Percentiles rank a stretch among this genome's conserved stretches.
Conservation (phyloP, 1,140 invertebrate species). For the Achatina immaculata region DNA sequence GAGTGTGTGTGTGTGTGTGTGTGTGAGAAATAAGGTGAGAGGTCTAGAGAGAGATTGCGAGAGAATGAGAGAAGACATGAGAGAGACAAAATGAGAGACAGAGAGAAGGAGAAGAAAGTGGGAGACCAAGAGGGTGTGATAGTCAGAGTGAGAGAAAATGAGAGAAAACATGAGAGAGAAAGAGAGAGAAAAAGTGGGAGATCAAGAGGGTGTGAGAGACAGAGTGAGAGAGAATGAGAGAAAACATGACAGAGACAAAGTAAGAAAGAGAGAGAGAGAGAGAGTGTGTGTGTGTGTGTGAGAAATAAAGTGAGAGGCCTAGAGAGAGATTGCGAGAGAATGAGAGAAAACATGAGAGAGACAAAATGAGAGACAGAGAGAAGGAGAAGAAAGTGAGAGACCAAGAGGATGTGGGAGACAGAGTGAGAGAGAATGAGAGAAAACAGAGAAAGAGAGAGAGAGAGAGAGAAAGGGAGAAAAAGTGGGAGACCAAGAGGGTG, state of each 20-base stretch:
- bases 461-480: too few relatives aligned
- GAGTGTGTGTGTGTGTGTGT: slow-evolving; percentile 14
- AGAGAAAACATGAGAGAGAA: background rate
- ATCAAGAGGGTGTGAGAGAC: slow-evolving; percentile 11
- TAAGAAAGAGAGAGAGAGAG: background rate
- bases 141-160: background rate
- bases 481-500: too few relatives aligned
- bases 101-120: background rate
- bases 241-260: too few relatives aligned
- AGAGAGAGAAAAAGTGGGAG: slow-evolving; percentile 9
- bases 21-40: background rate
- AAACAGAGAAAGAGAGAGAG: slow-evolving; percentile 2
- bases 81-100: background rate
- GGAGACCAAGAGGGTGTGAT: background rate
- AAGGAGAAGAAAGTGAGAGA: background rate
- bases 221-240: too few relatives aligned
- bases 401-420: slow-evolving; percentile 3
- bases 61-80: background rate
- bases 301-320: background rate
- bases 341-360: background rate
- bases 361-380: background rate
- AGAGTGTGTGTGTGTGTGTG: background rate
- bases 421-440: slow-evolving; percentile 6
- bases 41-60: background rate
- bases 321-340: slow-evolving; percentile 16